Evolutionary conservation across 2,113 vertebrate species (phyloP), one percentile per base, ranked within the genome.

Genomic region (Halichoerus grypus): DNA sequence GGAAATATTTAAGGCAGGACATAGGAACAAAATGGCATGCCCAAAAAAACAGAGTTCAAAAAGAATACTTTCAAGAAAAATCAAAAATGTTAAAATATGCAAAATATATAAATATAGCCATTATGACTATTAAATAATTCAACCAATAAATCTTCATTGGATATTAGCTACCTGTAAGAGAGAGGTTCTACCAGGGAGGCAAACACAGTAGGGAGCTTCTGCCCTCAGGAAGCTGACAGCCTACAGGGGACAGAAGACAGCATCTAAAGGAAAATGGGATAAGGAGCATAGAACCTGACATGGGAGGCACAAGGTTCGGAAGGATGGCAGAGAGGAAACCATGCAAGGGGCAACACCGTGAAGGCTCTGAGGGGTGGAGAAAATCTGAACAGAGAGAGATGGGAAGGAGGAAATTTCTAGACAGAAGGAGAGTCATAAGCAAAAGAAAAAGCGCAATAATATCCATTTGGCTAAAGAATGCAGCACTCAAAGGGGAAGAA

Each of bases 41-140:
- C 59, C 89, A 39, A 71, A 71, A 96, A 95, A 86, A 77, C 4
- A 36, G 59, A 6, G 18, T 42, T 93, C 53, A 92, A 81, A 89
- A 95, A 84, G 31, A 92, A 92, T 22, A 91, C 79, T 59, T 67
- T 63, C 19, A 81, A 95, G 71, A 46, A 81, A 83, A 88, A 77
- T 33, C 42, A 10, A 74, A 36, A 80, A 24, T 15, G 28, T 86
- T 36, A 61, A 87, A 91, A 59, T 26, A 85, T 57, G 14, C 19
- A 82, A 95, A 53, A 90, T 26, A 55, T 5, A 79, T 67, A 82
- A 39, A 72, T 53, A 18, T 18, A 82, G 65, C 16, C 39, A 55
- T 22, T 59, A 36, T 42, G 26, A 63, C 11, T 82, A 59, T 46
- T 69, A 81, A 94, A 77, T 89, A 81, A 81, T 39, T 67, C 18